Conservation (phyloP, 2,888 invertebrate species). For the Andrena flavipes region DNA sequence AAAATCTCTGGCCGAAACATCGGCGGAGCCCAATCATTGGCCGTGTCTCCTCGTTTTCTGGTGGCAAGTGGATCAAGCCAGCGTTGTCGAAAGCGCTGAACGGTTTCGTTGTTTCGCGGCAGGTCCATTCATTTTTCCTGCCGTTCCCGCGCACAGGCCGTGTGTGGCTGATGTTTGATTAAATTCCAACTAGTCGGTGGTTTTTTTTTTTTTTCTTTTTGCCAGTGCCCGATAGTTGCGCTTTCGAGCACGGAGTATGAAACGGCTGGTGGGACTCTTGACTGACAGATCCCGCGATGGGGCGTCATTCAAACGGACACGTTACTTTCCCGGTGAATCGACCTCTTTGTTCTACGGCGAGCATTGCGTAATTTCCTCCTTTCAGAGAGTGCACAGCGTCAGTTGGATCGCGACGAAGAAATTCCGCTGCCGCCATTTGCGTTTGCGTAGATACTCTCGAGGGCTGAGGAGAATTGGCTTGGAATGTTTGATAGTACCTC, state of each 20-base stretch:
- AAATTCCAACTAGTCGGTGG: conserved; percentile 19
- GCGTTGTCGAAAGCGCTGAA: conserved; percentile 22
- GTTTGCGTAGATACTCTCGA: too few species aligned
- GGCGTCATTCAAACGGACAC: conserved; percentile 25
- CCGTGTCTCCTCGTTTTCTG: conserved; percentile 17
- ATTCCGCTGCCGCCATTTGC: too few species aligned
- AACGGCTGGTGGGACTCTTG: conserved; percentile 10
- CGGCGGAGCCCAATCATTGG: conserved; percentile 28
- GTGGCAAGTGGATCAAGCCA: conserved; percentile 34
- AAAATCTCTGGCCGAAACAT: conserved; percentile 32
- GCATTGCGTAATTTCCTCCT: conserved; percentile 50
- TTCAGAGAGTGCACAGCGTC: conserved; percentile 3
- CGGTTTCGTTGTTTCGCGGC: conserved; percentile 12
- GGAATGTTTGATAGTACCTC: background rate
- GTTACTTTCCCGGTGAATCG: conserved; percentile 37
- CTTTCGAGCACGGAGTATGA: background rate
- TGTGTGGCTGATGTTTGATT: conserved; percentile 22
- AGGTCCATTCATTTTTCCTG: background rate
- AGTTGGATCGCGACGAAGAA: background rate
- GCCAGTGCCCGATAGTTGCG: background rate
- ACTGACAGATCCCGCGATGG: conserved; percentile 46
- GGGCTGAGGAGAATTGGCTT: too few species aligned
- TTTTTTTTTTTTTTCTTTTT: background rate
- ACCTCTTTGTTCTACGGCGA: conserved; percentile 33
- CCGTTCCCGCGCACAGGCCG: too few species aligned